phyloP scores from a whole-genome alignment of 2,113 vertebrate genomes.

The Silurus meridionalis region DNA sequence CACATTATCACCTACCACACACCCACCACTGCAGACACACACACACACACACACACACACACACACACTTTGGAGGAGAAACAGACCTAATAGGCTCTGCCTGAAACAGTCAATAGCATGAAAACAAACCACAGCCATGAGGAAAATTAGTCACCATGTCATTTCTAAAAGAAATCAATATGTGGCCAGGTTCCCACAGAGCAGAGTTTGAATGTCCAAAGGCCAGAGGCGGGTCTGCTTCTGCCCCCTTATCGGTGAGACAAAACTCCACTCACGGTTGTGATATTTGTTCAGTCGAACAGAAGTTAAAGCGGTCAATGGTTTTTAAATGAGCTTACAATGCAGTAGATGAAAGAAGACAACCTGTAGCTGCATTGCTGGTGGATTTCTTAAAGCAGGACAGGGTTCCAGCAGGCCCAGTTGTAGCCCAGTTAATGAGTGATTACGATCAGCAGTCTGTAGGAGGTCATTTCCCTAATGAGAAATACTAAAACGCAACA shows the following conservation, averaged over 20 bases:
- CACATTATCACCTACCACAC: background rate
- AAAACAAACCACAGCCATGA: background rate
- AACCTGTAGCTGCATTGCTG: background rate
- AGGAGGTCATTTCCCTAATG: background rate
- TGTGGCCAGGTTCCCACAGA: background rate
- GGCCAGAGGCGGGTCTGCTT: background rate
- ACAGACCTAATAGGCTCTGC: constrained; percentile 11
- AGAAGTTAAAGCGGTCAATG: background rate
- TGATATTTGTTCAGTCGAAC: constrained; percentile 28
- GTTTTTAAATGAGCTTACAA: constrained; percentile 17
- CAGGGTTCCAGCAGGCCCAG: background rate
- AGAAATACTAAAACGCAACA: background rate
- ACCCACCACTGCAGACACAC: background rate
- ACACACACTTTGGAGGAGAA: constrained; percentile 23
- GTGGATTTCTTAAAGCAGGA: background rate
- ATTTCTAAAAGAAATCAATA: constrained; percentile 27
- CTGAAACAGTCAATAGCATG: constrained; percentile 16
- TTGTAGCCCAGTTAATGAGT: background rate
- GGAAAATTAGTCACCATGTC: constrained; percentile 21
- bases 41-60: background rate
- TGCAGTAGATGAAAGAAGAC: no score
- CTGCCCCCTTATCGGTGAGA: constrained; percentile 10
- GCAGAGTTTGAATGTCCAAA: constrained; percentile 14
- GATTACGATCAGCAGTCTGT: background rate
- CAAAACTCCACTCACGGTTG: background rate